Base-by-base conservation (phyloP, 2,113 vertebrate species). In the Lethenteron camtschaticum region DNA sequence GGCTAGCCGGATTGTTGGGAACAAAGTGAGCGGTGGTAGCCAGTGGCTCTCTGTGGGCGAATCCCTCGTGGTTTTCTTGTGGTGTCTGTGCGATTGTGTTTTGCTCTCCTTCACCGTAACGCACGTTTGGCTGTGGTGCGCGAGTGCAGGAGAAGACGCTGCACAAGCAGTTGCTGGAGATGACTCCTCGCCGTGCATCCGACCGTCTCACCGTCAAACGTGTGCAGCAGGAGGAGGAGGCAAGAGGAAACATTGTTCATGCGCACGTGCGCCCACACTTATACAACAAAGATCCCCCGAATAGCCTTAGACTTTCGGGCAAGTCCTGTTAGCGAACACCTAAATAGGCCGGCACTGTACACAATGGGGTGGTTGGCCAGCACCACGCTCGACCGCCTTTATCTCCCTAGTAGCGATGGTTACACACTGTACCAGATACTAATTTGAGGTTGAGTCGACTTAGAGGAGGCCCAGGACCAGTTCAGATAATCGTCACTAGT, bases 121-220 rank as follows among this genome's bases (percentile, higher is more conserved):
- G 24, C 63, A n/a, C 9, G 24, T 66, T 16, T 66, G 63, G 63
- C 63, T 66, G 63, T 11, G 63, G 63, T 20, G n/a, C 63, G 63
- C 63, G 10, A 10, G n/a, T 9, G 60, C 57, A 92, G 88, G 89
- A 87, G 77, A 87, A 82, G 71, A 85, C 83, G 78, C 81, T 83
- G 74, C 85, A 85, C 74, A 80, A 81, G 78, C 86, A 84, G 77
- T 76, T 82, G n/a, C 73, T 82, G 73, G 82, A 87, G 63, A 83
- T 84, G 69, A 76, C 79, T 16, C 80, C 82, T 69, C 79, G 81
- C 74, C 81, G 82, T 72, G 79, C 78, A 72, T 86, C 83, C 72
- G 81, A 87, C 68, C 78, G 77, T 70, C 82, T 84, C 72, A 81
- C 81, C 75, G 73, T 81, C 76, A 84, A 80, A 77, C 69, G 78